Percentiles rank a stretch among this genome's conserved stretches.
These are phyloP conservation scores for Numenius phaeopus DNA, from an alignment of 2,797 vertebrate genomes.

Conservation along the genomic window DNA sequence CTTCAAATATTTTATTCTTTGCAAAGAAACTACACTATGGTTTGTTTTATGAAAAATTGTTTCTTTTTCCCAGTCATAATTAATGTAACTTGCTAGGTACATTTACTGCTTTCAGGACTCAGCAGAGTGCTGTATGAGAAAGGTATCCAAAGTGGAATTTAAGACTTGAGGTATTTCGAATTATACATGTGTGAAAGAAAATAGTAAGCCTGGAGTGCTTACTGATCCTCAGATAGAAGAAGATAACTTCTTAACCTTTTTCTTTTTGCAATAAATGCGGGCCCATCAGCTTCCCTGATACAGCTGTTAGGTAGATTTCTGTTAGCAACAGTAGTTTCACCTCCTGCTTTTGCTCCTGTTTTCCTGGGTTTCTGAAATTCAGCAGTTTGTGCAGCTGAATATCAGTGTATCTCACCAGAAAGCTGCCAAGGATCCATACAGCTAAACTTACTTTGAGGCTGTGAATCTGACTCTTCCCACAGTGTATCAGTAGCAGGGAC, in stretches of 20 bases:
- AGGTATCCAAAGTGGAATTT: background rate
- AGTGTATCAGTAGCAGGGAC: background rate
- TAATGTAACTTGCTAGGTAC: background rate
- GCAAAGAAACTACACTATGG: background rate
- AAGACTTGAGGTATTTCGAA: background rate
- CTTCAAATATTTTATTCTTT: background rate
- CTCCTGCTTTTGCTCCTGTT: background rate
- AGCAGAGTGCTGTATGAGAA: background rate
- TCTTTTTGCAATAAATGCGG: background rate
- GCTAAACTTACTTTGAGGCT: background rate
- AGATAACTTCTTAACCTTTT: background rate
- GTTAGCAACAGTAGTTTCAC: background rate
- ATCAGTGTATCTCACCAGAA: background rate
- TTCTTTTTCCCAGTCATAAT: background rate
- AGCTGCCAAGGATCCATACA: background rate
- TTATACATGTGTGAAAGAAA: background rate
- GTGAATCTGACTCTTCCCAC: background rate
- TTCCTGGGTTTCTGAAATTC: background rate
- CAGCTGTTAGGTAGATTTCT: background rate
- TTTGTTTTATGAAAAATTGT: background rate
- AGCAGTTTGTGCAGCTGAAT: background rate
- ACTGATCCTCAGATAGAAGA: background rate
- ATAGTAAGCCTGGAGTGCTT: background rate
- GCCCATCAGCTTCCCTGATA: background rate
- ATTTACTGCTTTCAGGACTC: background rate